Percentiles rank a stretch among this genome's conserved stretches.
phyloP scores from a whole-genome alignment of 2,113 vertebrate genomes.

The Thinocorus orbignyianus region DNA sequence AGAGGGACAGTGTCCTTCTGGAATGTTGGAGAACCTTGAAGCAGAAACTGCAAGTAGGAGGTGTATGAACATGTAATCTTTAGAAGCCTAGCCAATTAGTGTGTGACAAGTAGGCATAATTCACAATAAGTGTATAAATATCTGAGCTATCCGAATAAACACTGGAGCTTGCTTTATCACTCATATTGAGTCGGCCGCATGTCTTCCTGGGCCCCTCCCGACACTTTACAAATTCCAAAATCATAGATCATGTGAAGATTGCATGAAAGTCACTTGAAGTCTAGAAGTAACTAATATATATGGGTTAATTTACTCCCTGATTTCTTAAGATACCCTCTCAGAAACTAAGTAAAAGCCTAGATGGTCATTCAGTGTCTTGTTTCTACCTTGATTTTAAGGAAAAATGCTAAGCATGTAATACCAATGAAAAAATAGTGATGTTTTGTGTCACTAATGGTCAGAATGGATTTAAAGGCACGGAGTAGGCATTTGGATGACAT shows the following conservation, averaged over 20 bases:
- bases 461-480: neutral
- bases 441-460: neutral
- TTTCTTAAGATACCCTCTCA: neutral
- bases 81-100: too few species aligned
- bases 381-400: neutral
- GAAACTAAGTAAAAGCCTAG: neutral
- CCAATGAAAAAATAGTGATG: neutral
- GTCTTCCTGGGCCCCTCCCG: too few species aligned
- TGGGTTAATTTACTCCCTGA: neutral
- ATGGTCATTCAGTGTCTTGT: neutral
- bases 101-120: too few species aligned
- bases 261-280: neutral
- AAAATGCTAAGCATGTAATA: neutral
- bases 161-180: too few species aligned
- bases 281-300: neutral
- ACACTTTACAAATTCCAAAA: neutral
- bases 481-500: neutral
- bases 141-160: too few species aligned
- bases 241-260: rapidly evolving
- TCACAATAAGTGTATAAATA: too few species aligned
- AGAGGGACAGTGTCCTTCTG: too few species aligned
- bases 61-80: too few species aligned
- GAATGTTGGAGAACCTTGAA: too few species aligned
- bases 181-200: too few species aligned
- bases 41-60: too few species aligned